These are phyloP conservation scores for Centroberyx gerrardi DNA, from an alignment of 2,797 vertebrate genomes.

Conservation along the genomic window DNA sequence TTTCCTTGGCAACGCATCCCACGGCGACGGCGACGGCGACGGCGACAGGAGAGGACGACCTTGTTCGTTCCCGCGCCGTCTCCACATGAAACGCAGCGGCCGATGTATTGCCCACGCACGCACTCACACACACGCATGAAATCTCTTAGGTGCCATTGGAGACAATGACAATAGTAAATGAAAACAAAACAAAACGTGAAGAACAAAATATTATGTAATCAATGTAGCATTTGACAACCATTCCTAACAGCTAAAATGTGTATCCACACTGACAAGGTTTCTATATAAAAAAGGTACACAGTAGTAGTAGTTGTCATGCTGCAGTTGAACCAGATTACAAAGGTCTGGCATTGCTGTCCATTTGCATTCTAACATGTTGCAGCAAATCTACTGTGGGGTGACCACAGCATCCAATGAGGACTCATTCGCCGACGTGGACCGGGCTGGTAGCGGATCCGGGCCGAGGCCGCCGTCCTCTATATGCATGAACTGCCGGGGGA, in stretches of 20 bases:
- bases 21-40: not conserved
- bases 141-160: not conserved
- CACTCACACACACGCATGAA: not conserved
- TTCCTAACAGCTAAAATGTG: not conserved
- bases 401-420: not conserved
- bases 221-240: not conserved
- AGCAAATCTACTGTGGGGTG: slow-evolving; percentile 6
- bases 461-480: not conserved
- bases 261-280: not conserved
- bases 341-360: not conserved
- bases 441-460: slow-evolving; percentile 8
- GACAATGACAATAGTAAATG: not conserved
- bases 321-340: not conserved
- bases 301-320: not conserved
- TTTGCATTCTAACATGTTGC: not conserved
- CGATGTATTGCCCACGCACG: no score
- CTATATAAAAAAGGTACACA: not conserved
- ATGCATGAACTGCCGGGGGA: slow-evolving; percentile 13
- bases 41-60: slow-evolving; percentile 1
- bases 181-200: no score
- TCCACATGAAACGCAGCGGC: not conserved
- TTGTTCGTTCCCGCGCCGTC: no score
- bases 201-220: not conserved
- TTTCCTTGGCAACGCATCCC: slow-evolving; percentile 66
- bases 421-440: not conserved